A percentile compares a stretch with the other conserved stretches of the same genome.
Conservation (phyloP, 2,888 invertebrate genomes). For the Agonum fuliginosum region DNA sequence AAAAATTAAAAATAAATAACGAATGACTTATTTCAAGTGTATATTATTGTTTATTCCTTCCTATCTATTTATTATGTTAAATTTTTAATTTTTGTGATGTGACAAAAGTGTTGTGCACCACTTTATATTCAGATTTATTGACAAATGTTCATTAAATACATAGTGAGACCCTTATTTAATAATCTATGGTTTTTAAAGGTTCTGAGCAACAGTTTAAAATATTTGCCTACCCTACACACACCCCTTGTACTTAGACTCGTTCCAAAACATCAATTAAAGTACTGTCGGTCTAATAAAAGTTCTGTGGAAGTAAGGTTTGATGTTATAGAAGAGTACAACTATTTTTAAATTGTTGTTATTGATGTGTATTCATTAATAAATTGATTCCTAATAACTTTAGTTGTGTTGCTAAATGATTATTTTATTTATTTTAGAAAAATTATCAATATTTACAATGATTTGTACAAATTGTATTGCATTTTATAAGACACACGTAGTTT, state of each 20-base stretch:
- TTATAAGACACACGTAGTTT: neutral
- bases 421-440: constrained; percentile 11
- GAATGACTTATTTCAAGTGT: constrained; percentile 47
- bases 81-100: constrained; percentile 39
- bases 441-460: constrained; percentile 5
- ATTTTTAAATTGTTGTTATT: neutral
- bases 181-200: constrained; percentile 7
- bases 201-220: neutral
- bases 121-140: constrained; percentile 19
- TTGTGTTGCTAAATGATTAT: neutral
- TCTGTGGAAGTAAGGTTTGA: constrained; percentile 60
- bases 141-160: constrained; percentile 18
- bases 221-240: constrained; percentile 13
- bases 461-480: constrained; percentile 20
- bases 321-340: constrained; percentile 37
- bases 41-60: constrained; percentile 55
- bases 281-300: constrained; percentile 71
- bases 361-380: constrained; percentile 26
- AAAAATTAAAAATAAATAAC: constrained; percentile 48
- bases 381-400: neutral
- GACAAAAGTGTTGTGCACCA: constrained; percentile 34
- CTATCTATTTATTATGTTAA: constrained; percentile 34
- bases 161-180: neutral
- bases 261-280: constrained; percentile 71
- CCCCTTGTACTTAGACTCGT: constrained; percentile 67